Percentiles rank a stretch among this genome's conserved stretches.
These are phyloP conservation scores for Apistogramma diplotaenia DNA, from an alignment of 2,113 vertebrate species.

Conservation along the genomic window DNA sequence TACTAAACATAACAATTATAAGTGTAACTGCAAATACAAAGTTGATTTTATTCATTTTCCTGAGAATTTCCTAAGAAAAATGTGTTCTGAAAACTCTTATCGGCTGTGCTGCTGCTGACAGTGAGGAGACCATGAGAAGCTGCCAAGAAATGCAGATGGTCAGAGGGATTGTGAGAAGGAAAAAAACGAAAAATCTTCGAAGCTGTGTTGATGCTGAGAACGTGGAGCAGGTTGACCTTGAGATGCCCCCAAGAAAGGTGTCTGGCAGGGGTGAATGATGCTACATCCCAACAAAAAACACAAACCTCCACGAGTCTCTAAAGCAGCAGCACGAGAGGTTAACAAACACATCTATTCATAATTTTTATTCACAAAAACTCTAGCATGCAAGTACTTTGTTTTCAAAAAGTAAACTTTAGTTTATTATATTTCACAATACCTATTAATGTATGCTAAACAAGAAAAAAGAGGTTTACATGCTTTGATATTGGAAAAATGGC, in stretches of 20 bases:
- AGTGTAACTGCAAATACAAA: rapidly evolving
- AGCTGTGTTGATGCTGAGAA: too few species aligned
- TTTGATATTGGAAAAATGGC: too few species aligned
- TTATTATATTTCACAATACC: too few species aligned
- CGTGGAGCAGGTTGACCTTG: not conserved
- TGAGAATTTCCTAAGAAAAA: too few species aligned
- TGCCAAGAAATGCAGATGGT: not conserved
- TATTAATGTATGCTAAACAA: too few species aligned
- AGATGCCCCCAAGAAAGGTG: rapidly evolving
- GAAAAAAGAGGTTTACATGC: too few species aligned
- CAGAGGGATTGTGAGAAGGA: not conserved
- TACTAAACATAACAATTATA: not conserved
- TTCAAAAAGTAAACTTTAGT: too few species aligned
- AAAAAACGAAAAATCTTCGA: not conserved
- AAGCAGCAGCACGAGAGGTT: not conserved
- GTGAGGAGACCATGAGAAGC: not conserved
- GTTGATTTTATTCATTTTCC: rapidly evolving
- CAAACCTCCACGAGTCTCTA: not conserved
- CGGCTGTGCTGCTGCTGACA: not conserved
- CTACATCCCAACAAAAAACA: rapidly evolving
- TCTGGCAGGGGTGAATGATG: rapidly evolving
- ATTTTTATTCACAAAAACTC: too few species aligned
- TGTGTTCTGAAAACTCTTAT: not conserved
- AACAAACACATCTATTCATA: rapidly evolving
- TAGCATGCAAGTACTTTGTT: too few species aligned